Evolutionary conservation across 2,888 invertebrate species (phyloP), one percentile per base, ranked within the genome.

Genomic region (Eutolmus rufibarbis): DNA sequence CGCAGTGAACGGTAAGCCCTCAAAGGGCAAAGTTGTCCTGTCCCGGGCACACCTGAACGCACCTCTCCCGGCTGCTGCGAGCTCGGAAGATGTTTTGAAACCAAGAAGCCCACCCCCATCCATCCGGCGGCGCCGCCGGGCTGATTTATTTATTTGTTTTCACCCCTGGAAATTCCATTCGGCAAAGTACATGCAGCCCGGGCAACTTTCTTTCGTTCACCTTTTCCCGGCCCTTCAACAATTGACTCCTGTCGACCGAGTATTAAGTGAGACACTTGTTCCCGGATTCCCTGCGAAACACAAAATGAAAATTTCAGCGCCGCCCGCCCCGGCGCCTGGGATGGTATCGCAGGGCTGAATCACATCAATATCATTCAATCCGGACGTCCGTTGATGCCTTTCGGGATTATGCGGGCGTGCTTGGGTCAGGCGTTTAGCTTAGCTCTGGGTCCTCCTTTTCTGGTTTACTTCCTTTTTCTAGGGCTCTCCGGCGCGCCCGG

Each of bases 111-210:
- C 81, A 81, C 28, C 34, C 46, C 81, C 43, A 31, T 28, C 51
- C 51, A 28, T 81, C 43, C 31, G 81, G 37, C 40, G 46, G 37
- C 40, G 46, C 56, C 28, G 23, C 56, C 28, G 23, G n/a, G 46
- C 23, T 81, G 46, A 81, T 81, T 81, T 81, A 81, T 81, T 81
- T 81, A 81, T 81, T 81, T 81, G 51, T 81, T 46, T 51, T 81
- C 51, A 28, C 31, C 56, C 23, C 28, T n/a, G 34, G 56, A 81
- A 81, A 81, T 28, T 28, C 56, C 56, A 31, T 51, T 14, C 46
- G 46, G 19, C 7, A 51, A 56, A 51, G 81, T 81, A 78, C 46
- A 66, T 8, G 19, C 43, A 19, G 40, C 37, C n/a, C 23, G 19
- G 37, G 23, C 37, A 16, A 23, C 7, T 43, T 78, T 78, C 43